Base-by-base conservation (phyloP, 2,888 invertebrate genomes). In the Branchinecta sandiegonensis region DNA sequence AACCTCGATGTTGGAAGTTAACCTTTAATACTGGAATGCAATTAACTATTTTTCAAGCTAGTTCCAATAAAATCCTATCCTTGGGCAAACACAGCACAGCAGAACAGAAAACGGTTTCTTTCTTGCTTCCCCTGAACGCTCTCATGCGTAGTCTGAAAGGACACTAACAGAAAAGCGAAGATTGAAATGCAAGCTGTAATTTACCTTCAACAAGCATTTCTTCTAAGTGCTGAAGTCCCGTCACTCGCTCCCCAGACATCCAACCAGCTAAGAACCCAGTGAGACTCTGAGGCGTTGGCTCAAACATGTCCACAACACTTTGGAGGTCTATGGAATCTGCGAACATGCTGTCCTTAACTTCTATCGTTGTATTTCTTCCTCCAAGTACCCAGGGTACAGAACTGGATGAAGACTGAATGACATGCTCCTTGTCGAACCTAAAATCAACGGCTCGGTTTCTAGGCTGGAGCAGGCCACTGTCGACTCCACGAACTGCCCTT, bases 211-310 rank as follows among this genome's bases (percentile, higher is more conserved):
- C n/a, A 56, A 56, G 63, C 63, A 56, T 56, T 23, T 10, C 23
- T 56, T 56, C 63, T 1, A 23, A 56, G 14, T 56, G 14, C 23
- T 56, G 63, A 56, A 56, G 8, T 23, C 63, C 63, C 10, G 10
- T 56, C 63, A 2, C 63, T 56, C 63, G n/a, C 23, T 56, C 63
- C 23, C 63, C 63, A 56, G 63, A n/a, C n/a, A 56, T 56, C 63
- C 63, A 56, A 23, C 14, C n/a, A 17, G 63, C 63, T 56, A 56
- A 23, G n/a, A 23, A n/a, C 23, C 63, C 63, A 8, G 14, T 23
- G 23, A 56, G 63, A 56, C 63, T 56, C 14, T 56, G 23, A 2
- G n/a, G n/a, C n/a, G n/a, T 56, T 56, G 63, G 63, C 23, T n/a
- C 23, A 56, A 56, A 56, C 11, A 9, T 56, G 63, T 56, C 63